phyloP scores from a whole-genome alignment of 1,140 invertebrate genomes.

The Papilio dardanus region DNA sequence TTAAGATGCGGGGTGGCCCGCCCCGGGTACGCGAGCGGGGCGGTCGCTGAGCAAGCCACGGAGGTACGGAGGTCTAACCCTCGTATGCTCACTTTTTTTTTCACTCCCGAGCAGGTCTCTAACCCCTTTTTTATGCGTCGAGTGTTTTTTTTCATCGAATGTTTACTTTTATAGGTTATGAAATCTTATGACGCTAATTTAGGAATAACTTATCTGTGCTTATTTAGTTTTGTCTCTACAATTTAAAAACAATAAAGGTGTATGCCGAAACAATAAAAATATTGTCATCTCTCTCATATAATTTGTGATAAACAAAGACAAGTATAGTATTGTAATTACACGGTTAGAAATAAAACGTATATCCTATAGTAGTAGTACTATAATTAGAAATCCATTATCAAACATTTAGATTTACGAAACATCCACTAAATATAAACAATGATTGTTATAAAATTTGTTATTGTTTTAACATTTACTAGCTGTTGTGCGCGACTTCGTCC shows the following conservation, averaged over 20 bases:
- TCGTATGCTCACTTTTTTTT: constrained; percentile 73
- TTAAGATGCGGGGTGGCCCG: constrained; percentile 73
- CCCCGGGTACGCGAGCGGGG: constrained; percentile 71
- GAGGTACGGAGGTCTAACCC: constrained; percentile 77
- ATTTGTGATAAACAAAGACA: not conserved
- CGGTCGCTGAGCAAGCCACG: constrained; percentile 68
- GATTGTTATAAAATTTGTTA: not conserved
- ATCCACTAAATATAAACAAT: not conserved
- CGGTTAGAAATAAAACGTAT: too few species aligned
- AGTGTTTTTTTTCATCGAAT: constrained; percentile 67
- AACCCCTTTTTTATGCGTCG: constrained; percentile 74
- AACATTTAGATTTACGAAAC: not conserved
- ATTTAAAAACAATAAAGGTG: not conserved
- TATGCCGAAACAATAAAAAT: not conserved
- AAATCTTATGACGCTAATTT: constrained; percentile 41
- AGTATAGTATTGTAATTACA: too few species aligned
- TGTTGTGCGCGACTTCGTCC: too few species aligned
- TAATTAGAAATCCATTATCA: not conserved
- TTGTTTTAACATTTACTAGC: too few species aligned
- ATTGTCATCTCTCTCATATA: not conserved
- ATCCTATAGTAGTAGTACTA: not conserved
- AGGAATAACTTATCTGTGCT: constrained; percentile 3
- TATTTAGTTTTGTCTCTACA: not conserved
- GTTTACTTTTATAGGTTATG: constrained; percentile 66
- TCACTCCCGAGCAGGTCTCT: constrained; percentile 67